phyloP scores from a whole-genome alignment of 2,888 invertebrate genomes.

The Rhopalosiphum nymphaeae region DNA sequence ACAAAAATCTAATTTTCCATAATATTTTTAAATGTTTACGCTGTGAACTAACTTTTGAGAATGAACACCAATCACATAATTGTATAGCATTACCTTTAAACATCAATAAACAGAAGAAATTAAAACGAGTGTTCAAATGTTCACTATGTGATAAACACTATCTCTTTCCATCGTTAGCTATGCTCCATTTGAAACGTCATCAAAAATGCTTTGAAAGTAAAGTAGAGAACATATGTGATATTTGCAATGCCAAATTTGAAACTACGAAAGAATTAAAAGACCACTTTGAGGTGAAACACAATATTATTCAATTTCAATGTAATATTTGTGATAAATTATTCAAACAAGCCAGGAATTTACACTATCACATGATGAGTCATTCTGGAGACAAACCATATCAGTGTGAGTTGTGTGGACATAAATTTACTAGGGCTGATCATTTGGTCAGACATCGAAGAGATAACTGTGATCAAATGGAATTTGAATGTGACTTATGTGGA shows the following conservation, averaged over 20 bases:
- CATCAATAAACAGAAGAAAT: constrained; percentile 58
- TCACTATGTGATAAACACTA: constrained; percentile 52
- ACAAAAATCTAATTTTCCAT: constrained; percentile 15
- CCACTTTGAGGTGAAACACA: constrained; percentile 33
- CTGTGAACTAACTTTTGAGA: constrained; percentile 52
- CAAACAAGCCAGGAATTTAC: constrained; percentile 61
- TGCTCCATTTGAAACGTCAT: constrained; percentile 55
- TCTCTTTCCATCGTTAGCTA: constrained; percentile 49
- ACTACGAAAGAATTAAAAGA: constrained; percentile 45
- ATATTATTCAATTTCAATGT: constrained; percentile 55
- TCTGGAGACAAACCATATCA: constrained; percentile 59
- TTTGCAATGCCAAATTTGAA: constrained; percentile 31
- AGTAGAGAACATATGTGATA: neutral
- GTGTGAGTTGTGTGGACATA: constrained; percentile 49
- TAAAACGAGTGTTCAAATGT: constrained; percentile 57
- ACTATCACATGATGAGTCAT: constrained; percentile 52
- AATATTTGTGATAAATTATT: constrained; percentile 57
- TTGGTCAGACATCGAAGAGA: constrained; percentile 42
- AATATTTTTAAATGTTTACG: constrained; percentile 58
- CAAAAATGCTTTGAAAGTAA: constrained; percentile 35
- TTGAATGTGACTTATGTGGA: constrained; percentile 60
- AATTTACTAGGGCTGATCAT: constrained; percentile 57
- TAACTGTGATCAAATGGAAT: constrained; percentile 60
- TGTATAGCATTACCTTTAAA: constrained; percentile 53
- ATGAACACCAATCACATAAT: constrained; percentile 16